Conservation (phyloP, 1,140 invertebrate genomes). For the Campodea augens region DNA sequence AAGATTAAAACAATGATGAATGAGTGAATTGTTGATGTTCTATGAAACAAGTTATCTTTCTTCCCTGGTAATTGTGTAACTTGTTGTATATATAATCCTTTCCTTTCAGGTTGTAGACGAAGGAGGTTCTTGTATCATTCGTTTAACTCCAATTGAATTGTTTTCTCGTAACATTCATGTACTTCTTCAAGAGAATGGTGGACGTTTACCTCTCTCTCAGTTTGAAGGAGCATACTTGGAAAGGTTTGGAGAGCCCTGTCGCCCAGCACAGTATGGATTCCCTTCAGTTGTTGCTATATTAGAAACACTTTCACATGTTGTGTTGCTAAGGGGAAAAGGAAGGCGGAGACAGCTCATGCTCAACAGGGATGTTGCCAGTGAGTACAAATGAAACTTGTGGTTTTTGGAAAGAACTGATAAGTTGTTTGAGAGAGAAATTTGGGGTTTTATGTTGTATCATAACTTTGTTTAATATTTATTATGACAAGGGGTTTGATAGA, state of each 20-base stretch:
- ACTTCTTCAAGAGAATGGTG: constrained; percentile 31
- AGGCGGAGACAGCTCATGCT: neutral
- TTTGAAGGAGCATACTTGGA: constrained; percentile 34
- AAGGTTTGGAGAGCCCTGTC: constrained; percentile 31
- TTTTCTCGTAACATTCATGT: constrained; percentile 36
- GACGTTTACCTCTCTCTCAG: constrained; percentile 29
- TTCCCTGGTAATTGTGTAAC: no score
- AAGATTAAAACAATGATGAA: no score
- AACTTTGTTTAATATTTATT: no score
- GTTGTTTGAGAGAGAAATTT: no score
- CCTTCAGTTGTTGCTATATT: constrained; percentile 26
- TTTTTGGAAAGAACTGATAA: no score
- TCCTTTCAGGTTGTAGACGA: neutral
- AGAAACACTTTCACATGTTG: constrained; percentile 34
- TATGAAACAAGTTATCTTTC: no score
- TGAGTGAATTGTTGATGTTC: no score
- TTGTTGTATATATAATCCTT: no score
- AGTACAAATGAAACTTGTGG: no score
- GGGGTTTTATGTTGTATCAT: no score
- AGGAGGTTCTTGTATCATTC: constrained; percentile 23
- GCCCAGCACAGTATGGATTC: constrained; percentile 24
- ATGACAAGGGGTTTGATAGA: no score
- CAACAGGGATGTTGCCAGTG: neutral
- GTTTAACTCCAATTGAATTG: constrained; percentile 32
- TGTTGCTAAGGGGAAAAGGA: constrained; percentile 13